phyloP scores from a whole-genome alignment of 2,888 invertebrate species.

The Rhamnusium bicolor region DNA sequence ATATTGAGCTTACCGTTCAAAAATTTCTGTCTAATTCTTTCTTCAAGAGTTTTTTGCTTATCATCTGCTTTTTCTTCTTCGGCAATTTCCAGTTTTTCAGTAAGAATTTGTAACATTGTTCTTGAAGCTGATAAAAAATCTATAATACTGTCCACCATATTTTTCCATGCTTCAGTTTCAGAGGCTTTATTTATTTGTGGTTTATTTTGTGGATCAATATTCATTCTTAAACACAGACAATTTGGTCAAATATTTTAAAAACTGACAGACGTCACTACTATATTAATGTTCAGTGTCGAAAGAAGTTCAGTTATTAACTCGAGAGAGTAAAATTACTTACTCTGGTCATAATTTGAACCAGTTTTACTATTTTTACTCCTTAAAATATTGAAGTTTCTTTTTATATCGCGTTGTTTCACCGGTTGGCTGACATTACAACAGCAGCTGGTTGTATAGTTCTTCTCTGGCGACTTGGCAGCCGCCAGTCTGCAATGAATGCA shows the following conservation, averaged over 20 bases:
- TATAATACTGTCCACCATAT: slow-evolving; percentile 48
- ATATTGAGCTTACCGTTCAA: neutral
- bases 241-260: neutral
- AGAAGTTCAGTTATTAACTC: too few species aligned
- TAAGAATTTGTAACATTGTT: slow-evolving; percentile 40
- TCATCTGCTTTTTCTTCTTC: neutral
- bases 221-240: neutral
- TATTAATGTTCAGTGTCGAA: too few species aligned
- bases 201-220: neutral
- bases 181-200: neutral
- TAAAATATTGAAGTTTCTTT: too few species aligned
- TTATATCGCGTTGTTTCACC: too few species aligned
- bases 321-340: too few species aligned
- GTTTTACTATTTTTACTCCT: too few species aligned
- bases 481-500: too few species aligned
- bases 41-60: neutral
- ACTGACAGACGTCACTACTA: neutral
- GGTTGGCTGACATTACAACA: too few species aligned
- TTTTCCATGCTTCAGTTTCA: slow-evolving; percentile 42
- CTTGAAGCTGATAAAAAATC: slow-evolving; percentile 47
- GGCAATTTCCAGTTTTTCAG: slow-evolving; percentile 23
- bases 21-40: neutral
- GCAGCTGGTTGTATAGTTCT: too few species aligned
- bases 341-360: too few species aligned
- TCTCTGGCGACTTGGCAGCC: too few species aligned